Evolutionary conservation across 2,797 vertebrate genomes (phyloP).

Genomic region (Poecilia wingei): DNA sequence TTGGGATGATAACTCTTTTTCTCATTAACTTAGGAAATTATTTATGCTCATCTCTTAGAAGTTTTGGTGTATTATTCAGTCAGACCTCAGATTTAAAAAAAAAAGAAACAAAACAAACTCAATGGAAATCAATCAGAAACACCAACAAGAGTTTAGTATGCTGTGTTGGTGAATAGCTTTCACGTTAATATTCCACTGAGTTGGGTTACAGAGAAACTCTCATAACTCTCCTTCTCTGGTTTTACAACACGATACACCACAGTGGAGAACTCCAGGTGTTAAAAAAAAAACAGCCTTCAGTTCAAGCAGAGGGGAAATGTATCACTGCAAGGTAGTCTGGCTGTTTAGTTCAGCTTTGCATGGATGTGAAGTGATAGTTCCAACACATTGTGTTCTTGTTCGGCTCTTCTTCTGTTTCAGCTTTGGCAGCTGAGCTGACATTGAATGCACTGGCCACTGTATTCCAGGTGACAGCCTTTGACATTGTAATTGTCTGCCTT

Average conservation of each 20-base stretch:
- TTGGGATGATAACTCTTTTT: neutral
- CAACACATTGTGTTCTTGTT: constrained; percentile 79
- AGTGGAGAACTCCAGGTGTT: constrained; percentile 56
- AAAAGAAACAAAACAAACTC: neutral
- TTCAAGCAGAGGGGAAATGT: constrained; percentile 78
- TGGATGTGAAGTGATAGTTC: constrained; percentile 77
- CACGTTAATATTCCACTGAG: constrained; percentile 41
- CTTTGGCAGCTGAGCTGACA: constrained; percentile 69
- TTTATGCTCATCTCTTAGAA: neutral
- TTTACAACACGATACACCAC: constrained; percentile 49
- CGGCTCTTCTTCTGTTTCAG: constrained; percentile 75
- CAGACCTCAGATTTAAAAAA: neutral
- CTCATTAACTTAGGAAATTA: neutral
- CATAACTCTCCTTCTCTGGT: constrained; percentile 39
- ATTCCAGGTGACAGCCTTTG: constrained; percentile 74
- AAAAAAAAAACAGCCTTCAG: constrained; percentile 59
- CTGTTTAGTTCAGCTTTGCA: constrained; percentile 64
- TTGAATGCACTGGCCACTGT: constrained; percentile 71
- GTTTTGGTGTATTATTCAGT: neutral
- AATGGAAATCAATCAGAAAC: neutral
- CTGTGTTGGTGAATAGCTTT: constrained; percentile 2
- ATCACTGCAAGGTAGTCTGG: constrained; percentile 65
- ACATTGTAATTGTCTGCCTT: constrained; percentile 77
- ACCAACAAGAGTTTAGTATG: neutral
- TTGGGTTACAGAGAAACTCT: constrained; percentile 42